These are phyloP conservation scores for Iphiclides podalirius DNA, from an alignment of 2,888 invertebrate species.

Conservation along the genomic window DNA sequence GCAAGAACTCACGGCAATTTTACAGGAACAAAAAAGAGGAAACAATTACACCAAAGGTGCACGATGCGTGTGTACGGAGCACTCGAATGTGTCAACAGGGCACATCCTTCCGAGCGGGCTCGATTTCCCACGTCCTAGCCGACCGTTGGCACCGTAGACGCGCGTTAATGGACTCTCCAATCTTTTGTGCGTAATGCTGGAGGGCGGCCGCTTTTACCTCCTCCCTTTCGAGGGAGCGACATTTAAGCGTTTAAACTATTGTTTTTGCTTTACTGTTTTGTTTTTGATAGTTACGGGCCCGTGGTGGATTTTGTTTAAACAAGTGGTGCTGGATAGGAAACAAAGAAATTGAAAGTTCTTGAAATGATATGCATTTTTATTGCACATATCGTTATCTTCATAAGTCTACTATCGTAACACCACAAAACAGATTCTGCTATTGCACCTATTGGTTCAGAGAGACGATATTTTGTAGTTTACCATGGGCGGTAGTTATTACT, in stretches of 20 bases:
- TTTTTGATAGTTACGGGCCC: background rate
- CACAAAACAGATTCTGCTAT: too few relatives aligned
- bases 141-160: background rate
- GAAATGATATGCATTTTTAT: too few relatives aligned
- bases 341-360: too few relatives aligned
- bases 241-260: background rate
- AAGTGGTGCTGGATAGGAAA: background rate
- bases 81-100: constrained; percentile 43
- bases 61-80: constrained; percentile 31
- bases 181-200: background rate
- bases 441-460: too few relatives aligned
- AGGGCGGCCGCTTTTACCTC: background rate
- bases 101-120: constrained; percentile 57
- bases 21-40: constrained; percentile 32
- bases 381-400: too few relatives aligned
- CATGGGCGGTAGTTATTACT: too few relatives aligned
- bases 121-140: constrained; percentile 46
- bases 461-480: too few relatives aligned
- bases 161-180: constrained; percentile 11
- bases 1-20: too few relatives aligned
- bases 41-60: constrained; percentile 54
- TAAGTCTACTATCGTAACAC: too few relatives aligned
- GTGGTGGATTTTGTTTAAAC: too few relatives aligned
- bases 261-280: background rate
- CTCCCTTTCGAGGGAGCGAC: too few relatives aligned